Percentiles rank a stretch among this genome's conserved stretches.
These are phyloP conservation scores for Agonopterix alstromeriana DNA, from an alignment of 2,888 invertebrate species.

Conservation along the genomic window DNA sequence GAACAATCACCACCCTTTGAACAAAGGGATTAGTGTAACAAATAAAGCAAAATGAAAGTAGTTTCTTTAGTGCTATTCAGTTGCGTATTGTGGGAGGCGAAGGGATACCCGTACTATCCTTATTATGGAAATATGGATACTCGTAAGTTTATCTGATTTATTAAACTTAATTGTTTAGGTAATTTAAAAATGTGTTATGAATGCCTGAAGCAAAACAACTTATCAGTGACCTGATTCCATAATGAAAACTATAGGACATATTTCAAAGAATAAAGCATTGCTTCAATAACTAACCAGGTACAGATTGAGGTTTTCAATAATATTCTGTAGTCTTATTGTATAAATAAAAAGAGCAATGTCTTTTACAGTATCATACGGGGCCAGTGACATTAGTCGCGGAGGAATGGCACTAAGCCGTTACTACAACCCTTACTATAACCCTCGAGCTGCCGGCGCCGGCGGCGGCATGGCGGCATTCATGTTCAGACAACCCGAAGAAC, in stretches of 20 bases:
- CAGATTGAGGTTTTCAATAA: too few species aligned
- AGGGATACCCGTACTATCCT: conserved; percentile 55
- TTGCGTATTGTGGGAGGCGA: conserved; percentile 44
- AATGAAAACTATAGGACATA: too few species aligned
- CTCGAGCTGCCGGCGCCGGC: conserved; percentile 21
- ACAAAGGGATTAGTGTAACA: conserved; percentile 26
- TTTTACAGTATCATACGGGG: conserved; percentile 56
- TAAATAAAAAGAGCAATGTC: neutral
- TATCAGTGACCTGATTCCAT: too few species aligned
- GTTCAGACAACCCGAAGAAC: conserved; percentile 48
- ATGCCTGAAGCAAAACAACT: too few species aligned
- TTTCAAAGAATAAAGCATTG: too few species aligned
- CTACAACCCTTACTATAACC: conserved; percentile 62
- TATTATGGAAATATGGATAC: conserved; percentile 61
- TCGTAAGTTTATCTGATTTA: conserved; percentile 36
- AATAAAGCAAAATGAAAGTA: conserved; percentile 39
- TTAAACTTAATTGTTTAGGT: neutral
- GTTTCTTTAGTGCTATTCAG: conserved; percentile 33
- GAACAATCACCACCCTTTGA: conserved; percentile 40
- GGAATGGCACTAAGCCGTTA: conserved; percentile 63
- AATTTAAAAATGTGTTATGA: too few species aligned
- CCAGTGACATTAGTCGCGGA: conserved; percentile 49
- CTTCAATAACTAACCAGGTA: too few species aligned
- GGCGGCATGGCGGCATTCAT: conserved; percentile 64
- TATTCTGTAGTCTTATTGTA: neutral